Evolutionary conservation across 2,888 invertebrate genomes (phyloP).

Genomic region (Tetanocera ferruginea): DNA sequence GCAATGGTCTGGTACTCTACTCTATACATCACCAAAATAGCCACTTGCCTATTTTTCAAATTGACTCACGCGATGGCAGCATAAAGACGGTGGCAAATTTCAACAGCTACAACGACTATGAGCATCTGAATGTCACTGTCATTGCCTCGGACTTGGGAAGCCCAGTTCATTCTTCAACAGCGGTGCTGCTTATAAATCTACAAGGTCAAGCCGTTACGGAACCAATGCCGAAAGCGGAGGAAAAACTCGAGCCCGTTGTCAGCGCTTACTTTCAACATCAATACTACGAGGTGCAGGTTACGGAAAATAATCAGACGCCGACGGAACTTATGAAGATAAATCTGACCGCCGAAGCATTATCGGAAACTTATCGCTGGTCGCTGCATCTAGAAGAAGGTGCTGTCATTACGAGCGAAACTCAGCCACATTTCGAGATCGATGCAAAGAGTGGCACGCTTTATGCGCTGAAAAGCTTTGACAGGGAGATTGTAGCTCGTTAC

Average conservation of each 20-base stretch:
- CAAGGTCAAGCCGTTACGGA: conserved; percentile 68
- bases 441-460: conserved; percentile 82
- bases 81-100: conserved; percentile 80
- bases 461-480: conserved; percentile 80
- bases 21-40: conserved; percentile 79
- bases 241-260: conserved; percentile 44
- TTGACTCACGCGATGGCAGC: conserved; percentile 88
- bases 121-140: conserved; percentile 81
- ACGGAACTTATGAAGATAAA: conserved; percentile 82
- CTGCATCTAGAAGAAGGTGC: conserved; percentile 75
- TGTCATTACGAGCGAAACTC: conserved; percentile 43
- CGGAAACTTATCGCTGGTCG: conserved; percentile 77
- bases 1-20: conserved; percentile 87
- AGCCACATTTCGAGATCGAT: conserved; percentile 78
- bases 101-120: conserved; percentile 66
- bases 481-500: conserved; percentile 79
- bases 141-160: conserved; percentile 88
- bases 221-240: conserved; percentile 70
- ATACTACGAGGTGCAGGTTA: conserved; percentile 86
- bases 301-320: conserved; percentile 85
- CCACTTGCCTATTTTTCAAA: conserved; percentile 76
- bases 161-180: conserved; percentile 85
- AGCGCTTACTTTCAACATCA: conserved; percentile 74
- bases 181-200: conserved; percentile 78
- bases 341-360: conserved; percentile 77